These are phyloP conservation scores for Puma concolor DNA, from an alignment of 2,113 vertebrate species.

Conservation along the genomic window DNA sequence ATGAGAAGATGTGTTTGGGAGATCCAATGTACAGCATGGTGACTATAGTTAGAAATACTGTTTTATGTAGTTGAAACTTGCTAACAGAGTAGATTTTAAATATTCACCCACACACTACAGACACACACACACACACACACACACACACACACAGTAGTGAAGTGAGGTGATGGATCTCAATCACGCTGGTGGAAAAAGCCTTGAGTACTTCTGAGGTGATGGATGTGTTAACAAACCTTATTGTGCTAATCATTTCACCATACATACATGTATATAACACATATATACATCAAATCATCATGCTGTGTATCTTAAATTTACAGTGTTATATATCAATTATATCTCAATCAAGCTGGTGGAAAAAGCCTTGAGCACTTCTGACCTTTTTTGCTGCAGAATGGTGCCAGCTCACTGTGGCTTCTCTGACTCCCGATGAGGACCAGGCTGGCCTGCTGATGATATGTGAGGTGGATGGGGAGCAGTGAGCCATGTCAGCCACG, in stretches of 20 bases:
- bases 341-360: background rate
- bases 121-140: background rate
- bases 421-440: background rate
- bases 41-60: background rate
- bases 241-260: background rate
- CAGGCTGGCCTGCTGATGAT: too few relatives aligned
- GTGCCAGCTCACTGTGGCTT: background rate
- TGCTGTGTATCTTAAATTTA: background rate
- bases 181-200: too few relatives aligned
- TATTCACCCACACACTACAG: background rate
- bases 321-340: background rate
- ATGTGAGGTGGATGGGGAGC: fast-evolving
- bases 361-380: background rate
- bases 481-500: background rate
- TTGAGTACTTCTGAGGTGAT: background rate
- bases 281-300: background rate
- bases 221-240: background rate
- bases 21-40: background rate
- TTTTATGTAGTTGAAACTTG: background rate
- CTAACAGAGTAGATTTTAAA: background rate
- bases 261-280: background rate
- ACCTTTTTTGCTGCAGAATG: background rate
- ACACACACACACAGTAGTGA: background rate
- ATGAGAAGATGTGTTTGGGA: background rate
- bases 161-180: background rate